Evolutionary conservation across 2,113 vertebrate genomes (phyloP), one percentile per base, ranked within the genome.

Genomic region (Columba janthina): DNA sequence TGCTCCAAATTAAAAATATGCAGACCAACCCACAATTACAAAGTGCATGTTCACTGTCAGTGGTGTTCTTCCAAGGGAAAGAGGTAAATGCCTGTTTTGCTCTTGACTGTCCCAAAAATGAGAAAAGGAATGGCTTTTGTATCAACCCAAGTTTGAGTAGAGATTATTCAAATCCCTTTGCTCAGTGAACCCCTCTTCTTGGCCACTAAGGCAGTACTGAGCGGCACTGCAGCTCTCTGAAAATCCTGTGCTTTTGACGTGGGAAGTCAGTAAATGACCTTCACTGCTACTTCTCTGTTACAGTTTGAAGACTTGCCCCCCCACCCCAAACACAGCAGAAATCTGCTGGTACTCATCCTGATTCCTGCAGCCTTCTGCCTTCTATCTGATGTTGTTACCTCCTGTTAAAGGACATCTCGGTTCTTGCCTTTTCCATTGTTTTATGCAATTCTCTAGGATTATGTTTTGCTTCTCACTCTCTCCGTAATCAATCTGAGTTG

Each of bases 91-190:
- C 10, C 25, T 29, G 2, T 64, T 90, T 86, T 90, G 64, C n/a
- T 61, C 12, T 6, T n/a, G 28, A 58, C 22, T 64, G 80, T 40
- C 42, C 15, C 2, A 0, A 34, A 67, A 84, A 40, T 61, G 31
- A 72, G 28, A 64, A 80, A 66, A 82, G 22, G 12, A 19, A 19
- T 2, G 8, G 56, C 15, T 85, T 91, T 29, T 34, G 12, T 62
- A 62, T 61, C 18, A 40, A 0, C 81, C 10, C 54, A 56, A 72
- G 29, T 85, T 21, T 85, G 46, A 50, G 15, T 14, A 71, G 36
- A 21, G n/a, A 72, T 69, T 90, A 46, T 61, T 94, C 29, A 67
- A 57, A 92, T 80, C 50, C 53, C 53, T 50, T 76, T 54, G 57
- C 57, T 70, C 57, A 19, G 16, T 62, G 74, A 66, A 53, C 28